Conservation (phyloP, 2,888 invertebrate genomes). For the Synergus itoensis region DNA sequence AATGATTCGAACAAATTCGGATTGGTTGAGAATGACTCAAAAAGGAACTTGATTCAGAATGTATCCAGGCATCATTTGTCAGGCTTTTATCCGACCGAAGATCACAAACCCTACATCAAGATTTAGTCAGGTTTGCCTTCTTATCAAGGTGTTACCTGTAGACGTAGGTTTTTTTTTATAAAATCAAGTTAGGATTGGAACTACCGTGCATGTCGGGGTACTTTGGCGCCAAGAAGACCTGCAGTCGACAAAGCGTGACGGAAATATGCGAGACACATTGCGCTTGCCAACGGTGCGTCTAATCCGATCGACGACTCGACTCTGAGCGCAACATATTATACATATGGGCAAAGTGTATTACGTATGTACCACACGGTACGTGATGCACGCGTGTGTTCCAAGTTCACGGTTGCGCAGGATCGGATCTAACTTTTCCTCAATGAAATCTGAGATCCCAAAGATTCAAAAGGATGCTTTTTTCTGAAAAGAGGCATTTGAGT, state of each 20-base stretch:
- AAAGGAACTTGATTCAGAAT: too few relatives aligned
- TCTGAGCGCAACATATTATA: slow-evolving; percentile 47
- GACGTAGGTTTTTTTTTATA: background rate
- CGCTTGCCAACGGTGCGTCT: slow-evolving; percentile 64
- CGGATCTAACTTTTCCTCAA: background rate
- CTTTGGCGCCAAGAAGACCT: slow-evolving; percentile 55
- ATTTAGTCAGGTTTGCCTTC: too few relatives aligned
- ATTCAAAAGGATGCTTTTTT: too few relatives aligned
- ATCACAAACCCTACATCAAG: too few relatives aligned
- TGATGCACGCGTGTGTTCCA: slow-evolving; percentile 20
- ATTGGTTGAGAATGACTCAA: too few relatives aligned
- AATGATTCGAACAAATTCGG: too few relatives aligned
- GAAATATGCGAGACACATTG: slow-evolving; percentile 75
- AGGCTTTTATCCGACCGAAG: too few relatives aligned
- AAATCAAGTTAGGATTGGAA: background rate
- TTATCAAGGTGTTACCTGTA: too few relatives aligned
- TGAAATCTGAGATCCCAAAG: background rate
- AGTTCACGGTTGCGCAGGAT: slow-evolving; percentile 30
- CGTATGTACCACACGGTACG: slow-evolving; percentile 31
- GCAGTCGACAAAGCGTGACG: slow-evolving; percentile 68
- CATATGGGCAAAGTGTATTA: slow-evolving; percentile 45
- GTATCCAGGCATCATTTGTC: too few relatives aligned
- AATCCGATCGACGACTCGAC: slow-evolving; percentile 54
- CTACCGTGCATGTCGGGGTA: slow-evolving; percentile 20
- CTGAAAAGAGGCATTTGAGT: too few relatives aligned